Percentiles rank a stretch among this genome's conserved stretches.
phyloP scores from a whole-genome alignment of 2,797 vertebrate genomes.

The Manis javanica region DNA sequence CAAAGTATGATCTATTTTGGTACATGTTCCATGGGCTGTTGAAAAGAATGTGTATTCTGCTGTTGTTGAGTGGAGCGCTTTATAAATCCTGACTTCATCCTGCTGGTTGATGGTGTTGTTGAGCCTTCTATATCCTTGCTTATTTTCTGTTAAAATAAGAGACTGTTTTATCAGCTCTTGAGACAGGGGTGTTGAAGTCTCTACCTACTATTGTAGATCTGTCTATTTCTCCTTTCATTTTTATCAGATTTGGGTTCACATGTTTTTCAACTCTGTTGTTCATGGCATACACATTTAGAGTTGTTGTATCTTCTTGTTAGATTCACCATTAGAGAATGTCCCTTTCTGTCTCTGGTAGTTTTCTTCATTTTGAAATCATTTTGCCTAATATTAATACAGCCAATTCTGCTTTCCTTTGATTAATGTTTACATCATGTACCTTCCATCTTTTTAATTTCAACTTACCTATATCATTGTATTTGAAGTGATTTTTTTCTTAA shows the following conservation, averaged over 20 bases:
- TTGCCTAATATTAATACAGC: background rate
- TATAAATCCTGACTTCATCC: background rate
- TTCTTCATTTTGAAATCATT: slow-evolving; percentile 33
- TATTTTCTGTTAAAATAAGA: background rate
- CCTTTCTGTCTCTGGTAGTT: background rate
- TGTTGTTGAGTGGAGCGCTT: background rate
- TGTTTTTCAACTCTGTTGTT: background rate
- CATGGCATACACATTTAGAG: background rate
- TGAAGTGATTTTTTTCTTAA: background rate
- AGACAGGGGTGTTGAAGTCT: background rate
- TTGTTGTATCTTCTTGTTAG: background rate
- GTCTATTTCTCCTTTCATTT: background rate
- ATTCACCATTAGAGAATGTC: background rate
- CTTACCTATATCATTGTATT: background rate
- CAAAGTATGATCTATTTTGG: background rate
- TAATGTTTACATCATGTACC: background rate
- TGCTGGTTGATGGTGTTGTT: background rate
- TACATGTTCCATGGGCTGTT: background rate
- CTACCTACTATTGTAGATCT: background rate
- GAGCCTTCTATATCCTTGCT: background rate
- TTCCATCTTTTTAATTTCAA: background rate
- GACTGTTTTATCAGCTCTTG: background rate
- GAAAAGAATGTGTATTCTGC: background rate
- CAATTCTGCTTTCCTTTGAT: background rate
- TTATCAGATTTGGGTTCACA: background rate